Conservation (phyloP, 2,113 vertebrate species). For the Siniperca chuatsi region DNA sequence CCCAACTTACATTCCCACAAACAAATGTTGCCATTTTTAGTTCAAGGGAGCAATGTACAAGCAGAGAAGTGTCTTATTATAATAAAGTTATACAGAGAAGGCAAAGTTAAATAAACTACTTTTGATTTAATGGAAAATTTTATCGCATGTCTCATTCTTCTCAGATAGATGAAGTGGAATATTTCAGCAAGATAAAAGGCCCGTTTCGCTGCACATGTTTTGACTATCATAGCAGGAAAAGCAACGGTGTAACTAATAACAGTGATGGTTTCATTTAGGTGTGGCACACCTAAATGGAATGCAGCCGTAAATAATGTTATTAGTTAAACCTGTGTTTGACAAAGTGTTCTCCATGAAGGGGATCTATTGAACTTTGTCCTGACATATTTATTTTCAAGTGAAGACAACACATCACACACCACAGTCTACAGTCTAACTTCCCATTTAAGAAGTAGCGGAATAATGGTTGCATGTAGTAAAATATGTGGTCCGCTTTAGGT, state of each 20-base stretch:
- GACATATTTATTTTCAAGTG: not conserved
- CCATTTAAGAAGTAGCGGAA: not conserved
- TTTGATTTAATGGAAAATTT: slow-evolving; percentile 87
- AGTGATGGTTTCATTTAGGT: not conserved
- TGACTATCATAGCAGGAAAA: not conserved
- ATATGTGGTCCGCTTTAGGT: not conserved
- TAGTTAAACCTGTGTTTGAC: not conserved
- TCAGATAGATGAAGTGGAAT: not conserved
- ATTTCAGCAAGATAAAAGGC: not conserved
- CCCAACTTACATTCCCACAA: slow-evolving; percentile 90
- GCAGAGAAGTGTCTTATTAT: slow-evolving; percentile 91
- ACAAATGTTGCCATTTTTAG: slow-evolving; percentile 89
- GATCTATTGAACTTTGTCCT: not conserved
- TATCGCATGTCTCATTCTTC: slow-evolving; percentile 49
- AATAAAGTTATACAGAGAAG: slow-evolving; percentile 89
- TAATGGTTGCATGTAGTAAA: not conserved
- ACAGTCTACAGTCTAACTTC: not conserved
- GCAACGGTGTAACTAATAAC: not conserved
- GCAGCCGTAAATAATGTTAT: not conserved
- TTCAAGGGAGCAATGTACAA: slow-evolving; percentile 91
- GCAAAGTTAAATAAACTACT: slow-evolving; percentile 89
- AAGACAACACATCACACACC: not conserved
- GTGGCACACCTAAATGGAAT: not conserved
- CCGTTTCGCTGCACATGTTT: not conserved
- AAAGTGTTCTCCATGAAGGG: not conserved